phyloP scores from a whole-genome alignment of 2,888 invertebrate species.

The Cephus runcator region DNA sequence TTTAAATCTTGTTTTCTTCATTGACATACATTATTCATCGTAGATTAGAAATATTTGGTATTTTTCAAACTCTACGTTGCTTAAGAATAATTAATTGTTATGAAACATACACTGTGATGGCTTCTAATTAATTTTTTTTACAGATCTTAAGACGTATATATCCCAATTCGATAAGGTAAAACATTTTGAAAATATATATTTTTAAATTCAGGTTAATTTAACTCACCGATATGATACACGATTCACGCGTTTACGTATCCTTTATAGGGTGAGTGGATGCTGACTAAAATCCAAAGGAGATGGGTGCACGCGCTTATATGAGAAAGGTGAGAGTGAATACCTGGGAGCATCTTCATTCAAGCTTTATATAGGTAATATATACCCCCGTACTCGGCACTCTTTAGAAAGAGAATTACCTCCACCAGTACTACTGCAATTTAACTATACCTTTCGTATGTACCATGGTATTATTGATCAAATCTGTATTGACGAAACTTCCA shows the following conservation, averaged over 20 bases:
- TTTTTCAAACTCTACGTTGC: too few relatives aligned
- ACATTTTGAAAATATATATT: not conserved
- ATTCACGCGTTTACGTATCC: slow-evolving; percentile 6
- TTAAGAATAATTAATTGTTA: too few relatives aligned
- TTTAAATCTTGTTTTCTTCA: too few relatives aligned
- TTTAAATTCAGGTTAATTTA: not conserved
- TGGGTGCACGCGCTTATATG: slow-evolving; percentile 50
- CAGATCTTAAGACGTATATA: too few relatives aligned
- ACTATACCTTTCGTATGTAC: not conserved
- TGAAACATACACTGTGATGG: too few relatives aligned
- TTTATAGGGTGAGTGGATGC: slow-evolving; percentile 6
- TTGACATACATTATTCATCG: too few relatives aligned
- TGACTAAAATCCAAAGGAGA: not conserved
- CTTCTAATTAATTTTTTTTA: too few relatives aligned
- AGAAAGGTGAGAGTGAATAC: slow-evolving; percentile 66
- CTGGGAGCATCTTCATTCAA: slow-evolving; percentile 65
- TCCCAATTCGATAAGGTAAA: not conserved
- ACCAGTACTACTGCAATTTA: slow-evolving; percentile 5
- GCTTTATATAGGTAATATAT: slow-evolving; percentile 65
- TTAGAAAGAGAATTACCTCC: slow-evolving; percentile 50
- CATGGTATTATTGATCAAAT: not conserved
- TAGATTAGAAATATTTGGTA: too few relatives aligned
- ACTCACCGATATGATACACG: slow-evolving; percentile 17
- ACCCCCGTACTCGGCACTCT: slow-evolving; percentile 56
- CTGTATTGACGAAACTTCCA: too few relatives aligned